Percentiles rank a stretch among this genome's conserved stretches.
These are phyloP conservation scores for Calephelis nemesis DNA, from an alignment of 1,140 invertebrate genomes.

Conservation along the genomic window DNA sequence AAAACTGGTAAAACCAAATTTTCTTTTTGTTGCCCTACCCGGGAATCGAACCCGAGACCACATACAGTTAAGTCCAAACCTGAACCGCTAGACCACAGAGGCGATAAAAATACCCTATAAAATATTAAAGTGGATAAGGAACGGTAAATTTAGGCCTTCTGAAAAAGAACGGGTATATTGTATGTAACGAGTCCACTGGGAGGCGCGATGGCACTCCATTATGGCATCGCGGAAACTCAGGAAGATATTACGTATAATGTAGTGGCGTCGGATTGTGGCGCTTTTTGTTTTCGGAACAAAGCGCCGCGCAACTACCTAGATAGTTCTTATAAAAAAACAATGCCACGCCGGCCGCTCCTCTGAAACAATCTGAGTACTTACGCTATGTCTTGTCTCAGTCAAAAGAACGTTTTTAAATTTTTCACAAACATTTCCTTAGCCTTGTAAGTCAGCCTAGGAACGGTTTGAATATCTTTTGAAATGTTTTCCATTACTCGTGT, in stretches of 20 bases:
- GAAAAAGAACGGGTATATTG: conserved; percentile 6
- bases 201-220: conserved; percentile 35
- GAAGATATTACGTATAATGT: conserved; percentile 51
- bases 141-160: neutral
- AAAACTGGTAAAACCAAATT: no score
- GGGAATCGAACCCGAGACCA: no score
- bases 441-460: conserved; percentile 5
- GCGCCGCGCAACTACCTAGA: conserved; percentile 34
- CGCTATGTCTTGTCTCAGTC: conserved; percentile 17
- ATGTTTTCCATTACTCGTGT: neutral
- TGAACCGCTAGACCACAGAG: no score
- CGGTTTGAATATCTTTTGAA: neutral
- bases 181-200: conserved; percentile 20
- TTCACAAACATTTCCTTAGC: conserved; percentile 16
- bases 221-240: conserved; percentile 36
- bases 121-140: conserved; percentile 1
- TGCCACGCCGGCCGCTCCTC: conserved; percentile 19
- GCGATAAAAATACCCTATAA: neutral
- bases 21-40: no score
- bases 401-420: conserved; percentile 17
- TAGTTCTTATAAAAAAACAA: conserved; percentile 35
- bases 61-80: no score
- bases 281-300: conserved; percentile 45
- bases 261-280: conserved; percentile 38
- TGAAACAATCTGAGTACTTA: conserved; percentile 25